Evolutionary conservation across 2,888 invertebrate genomes (phyloP).

Genomic region (Nezara viridula): DNA sequence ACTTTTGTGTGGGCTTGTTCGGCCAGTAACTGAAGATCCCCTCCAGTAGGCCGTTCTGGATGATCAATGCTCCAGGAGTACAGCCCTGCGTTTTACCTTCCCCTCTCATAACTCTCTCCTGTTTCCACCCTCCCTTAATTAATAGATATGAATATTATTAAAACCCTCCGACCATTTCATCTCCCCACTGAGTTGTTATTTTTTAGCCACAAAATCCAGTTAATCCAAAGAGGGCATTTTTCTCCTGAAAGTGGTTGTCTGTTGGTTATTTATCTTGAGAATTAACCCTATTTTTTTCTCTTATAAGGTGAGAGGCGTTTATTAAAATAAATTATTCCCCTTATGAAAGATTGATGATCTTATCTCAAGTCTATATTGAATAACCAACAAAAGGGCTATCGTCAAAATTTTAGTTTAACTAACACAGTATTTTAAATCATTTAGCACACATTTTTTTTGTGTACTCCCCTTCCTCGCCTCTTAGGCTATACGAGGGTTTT

Average conservation of each 20-base stretch:
- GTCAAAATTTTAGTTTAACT: no score
- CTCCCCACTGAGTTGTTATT: slow-evolving; percentile 35
- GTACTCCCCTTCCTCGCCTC: no score
- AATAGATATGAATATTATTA: slow-evolving; percentile 57
- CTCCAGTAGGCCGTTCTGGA: neutral
- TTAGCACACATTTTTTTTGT: no score
- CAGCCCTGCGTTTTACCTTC: slow-evolving; percentile 31
- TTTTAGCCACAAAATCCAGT: slow-evolving; percentile 33
- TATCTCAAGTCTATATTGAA: neutral
- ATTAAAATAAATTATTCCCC: neutral
- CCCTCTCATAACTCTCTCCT: slow-evolving; percentile 41
- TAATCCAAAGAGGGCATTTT: slow-evolving; percentile 29
- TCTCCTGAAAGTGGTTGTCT: slow-evolving; percentile 34
- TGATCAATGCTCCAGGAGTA: slow-evolving; percentile 20
- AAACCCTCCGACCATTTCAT: slow-evolving; percentile 52
- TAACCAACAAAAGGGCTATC: neutral
- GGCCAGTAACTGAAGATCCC: neutral
- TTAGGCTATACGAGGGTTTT: no score
- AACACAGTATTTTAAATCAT: no score
- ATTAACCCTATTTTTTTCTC: neutral
- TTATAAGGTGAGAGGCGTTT: neutral
- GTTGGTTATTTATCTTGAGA: slow-evolving; percentile 41
- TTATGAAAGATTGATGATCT: neutral
- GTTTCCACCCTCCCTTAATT: slow-evolving; percentile 51
- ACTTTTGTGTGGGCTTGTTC: neutral